A percentile compares a stretch with the other conserved stretches of the same genome.
These are phyloP conservation scores for Rallus limicola DNA, from an alignment of 2,113 vertebrate species.

Conservation along the genomic window DNA sequence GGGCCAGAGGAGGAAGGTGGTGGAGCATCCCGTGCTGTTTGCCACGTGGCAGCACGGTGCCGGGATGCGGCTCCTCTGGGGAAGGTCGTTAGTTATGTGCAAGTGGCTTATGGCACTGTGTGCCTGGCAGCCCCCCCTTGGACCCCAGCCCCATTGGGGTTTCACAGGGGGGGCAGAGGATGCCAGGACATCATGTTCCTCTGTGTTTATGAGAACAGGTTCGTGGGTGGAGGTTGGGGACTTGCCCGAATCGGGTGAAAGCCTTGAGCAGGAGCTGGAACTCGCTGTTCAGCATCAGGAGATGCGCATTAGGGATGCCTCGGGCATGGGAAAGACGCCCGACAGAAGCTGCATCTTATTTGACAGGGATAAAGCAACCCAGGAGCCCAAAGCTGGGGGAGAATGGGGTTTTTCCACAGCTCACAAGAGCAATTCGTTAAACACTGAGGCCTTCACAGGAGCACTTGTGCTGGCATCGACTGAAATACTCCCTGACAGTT, in stretches of 20 bases:
- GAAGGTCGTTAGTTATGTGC: background rate
- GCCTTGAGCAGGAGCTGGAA: background rate
- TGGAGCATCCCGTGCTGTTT: background rate
- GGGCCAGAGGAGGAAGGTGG: background rate
- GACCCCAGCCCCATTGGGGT: background rate
- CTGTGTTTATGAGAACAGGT: background rate
- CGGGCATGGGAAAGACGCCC: background rate
- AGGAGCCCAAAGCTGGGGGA: constrained; percentile 27
- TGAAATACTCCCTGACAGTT: background rate
- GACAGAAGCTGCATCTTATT: background rate
- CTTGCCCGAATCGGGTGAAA: background rate
- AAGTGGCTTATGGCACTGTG: background rate
- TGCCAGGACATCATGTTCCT: background rate
- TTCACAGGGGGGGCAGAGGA: background rate
- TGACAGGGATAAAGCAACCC: background rate
- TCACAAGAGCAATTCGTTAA: constrained; percentile 1
- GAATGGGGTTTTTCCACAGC: constrained; percentile 23
- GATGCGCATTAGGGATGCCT: background rate
- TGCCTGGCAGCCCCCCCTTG: background rate
- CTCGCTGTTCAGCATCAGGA: background rate
- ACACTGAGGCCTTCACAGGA: background rate
- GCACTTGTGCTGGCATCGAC: background rate
- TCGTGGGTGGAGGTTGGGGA: background rate
- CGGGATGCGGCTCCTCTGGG: rapidly evolving
- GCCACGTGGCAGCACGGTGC: background rate